Evolutionary conservation across 2,888 invertebrate species (phyloP).

Genomic region (Papilio gigon): DNA sequence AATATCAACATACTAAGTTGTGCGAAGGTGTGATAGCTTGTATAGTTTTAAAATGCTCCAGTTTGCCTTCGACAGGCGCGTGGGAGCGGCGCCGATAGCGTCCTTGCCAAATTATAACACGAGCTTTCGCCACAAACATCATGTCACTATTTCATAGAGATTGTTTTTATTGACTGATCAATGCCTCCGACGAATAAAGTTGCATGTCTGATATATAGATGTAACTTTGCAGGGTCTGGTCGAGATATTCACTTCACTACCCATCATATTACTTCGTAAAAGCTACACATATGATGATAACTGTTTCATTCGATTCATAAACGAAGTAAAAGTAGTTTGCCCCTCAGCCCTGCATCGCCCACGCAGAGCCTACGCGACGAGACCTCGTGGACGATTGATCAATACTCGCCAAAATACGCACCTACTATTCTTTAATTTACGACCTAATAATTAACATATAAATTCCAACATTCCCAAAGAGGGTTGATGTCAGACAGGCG

Average conservation of each 20-base stretch:
- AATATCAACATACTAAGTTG: slow-evolving; percentile 28
- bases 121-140: slow-evolving; percentile 13
- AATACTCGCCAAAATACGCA: slow-evolving; percentile 69
- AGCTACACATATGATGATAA: slow-evolving; percentile 44
- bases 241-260: too few relatives aligned
- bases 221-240: too few relatives aligned
- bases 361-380: slow-evolving; percentile 59
- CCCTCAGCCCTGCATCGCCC: slow-evolving; percentile 46
- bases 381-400: slow-evolving; percentile 64
- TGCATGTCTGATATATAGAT: too few relatives aligned
- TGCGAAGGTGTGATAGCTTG: slow-evolving; percentile 21
- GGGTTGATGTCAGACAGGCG: too few relatives aligned
- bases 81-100: slow-evolving; percentile 46
- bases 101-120: slow-evolving; percentile 16
- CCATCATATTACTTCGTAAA: neutral
- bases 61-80: slow-evolving; percentile 48
- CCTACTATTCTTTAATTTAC: slow-evolving; percentile 54
- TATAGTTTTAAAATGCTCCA: slow-evolving; percentile 37
- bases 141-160: neutral
- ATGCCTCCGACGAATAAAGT: too few relatives aligned
- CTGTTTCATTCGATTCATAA: slow-evolving; percentile 44
- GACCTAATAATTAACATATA: too few relatives aligned
- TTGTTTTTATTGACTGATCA: neutral
- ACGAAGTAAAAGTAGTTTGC: slow-evolving; percentile 55
- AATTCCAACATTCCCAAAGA: too few relatives aligned